Evolutionary conservation across 1,140 invertebrate genomes (phyloP).

Genomic region (Tribolium castaneum): DNA sequence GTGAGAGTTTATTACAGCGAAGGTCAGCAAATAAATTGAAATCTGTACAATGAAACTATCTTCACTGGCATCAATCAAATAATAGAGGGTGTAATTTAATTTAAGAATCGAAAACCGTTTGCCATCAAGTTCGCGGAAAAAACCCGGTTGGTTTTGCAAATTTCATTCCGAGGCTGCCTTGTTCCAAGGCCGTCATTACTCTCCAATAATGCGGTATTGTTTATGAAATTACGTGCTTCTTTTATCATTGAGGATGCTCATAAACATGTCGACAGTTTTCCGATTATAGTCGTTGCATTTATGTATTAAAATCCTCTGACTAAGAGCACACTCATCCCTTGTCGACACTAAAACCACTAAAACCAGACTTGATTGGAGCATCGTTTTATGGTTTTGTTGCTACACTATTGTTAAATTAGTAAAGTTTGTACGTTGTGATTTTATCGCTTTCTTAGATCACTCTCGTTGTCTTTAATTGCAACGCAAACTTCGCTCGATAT

Average conservation of each 20-base stretch:
- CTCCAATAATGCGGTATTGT: conserved; percentile 2
- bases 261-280: conserved; percentile 11
- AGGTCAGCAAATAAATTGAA: conserved; percentile 28
- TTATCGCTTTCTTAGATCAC: conserved; percentile 24
- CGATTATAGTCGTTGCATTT: conserved; percentile 20
- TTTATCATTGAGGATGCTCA: not conserved
- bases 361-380: conserved; percentile 23
- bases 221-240: conserved; percentile 10
- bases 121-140: not conserved
- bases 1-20: conserved; percentile 27
- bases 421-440: conserved; percentile 26
- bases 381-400: conserved; percentile 34
- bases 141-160: not conserved
- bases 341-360: conserved; percentile 26
- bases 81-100: conserved; percentile 31
- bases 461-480: conserved; percentile 21
- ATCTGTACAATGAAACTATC: conserved; percentile 29
- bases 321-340: conserved; percentile 10
- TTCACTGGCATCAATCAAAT: conserved; percentile 18
- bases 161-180: not conserved
- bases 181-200: not conserved
- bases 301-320: conserved; percentile 30
- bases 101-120: conserved; percentile 12
- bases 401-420: conserved; percentile 25
- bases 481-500: conserved; percentile 2